A percentile compares a stretch with the other conserved stretches of the same genome.
Conservation (phyloP, 2,113 vertebrate genomes). For the Megaceryle maxima region DNA sequence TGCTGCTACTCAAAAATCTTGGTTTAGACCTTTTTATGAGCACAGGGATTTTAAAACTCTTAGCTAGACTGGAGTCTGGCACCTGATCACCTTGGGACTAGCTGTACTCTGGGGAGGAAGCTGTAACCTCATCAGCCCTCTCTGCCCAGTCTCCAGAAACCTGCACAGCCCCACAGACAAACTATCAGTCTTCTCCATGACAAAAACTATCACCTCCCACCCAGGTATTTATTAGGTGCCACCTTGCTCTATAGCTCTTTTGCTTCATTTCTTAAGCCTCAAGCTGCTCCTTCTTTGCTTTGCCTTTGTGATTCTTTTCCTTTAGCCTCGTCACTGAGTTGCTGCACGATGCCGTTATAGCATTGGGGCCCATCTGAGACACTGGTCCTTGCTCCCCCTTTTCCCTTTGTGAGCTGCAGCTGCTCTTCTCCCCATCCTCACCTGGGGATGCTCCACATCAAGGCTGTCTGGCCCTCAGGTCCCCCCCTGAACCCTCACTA, state of each 20-base stretch:
- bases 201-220: not conserved
- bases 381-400: not conserved
- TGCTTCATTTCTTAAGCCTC: not conserved
- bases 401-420: not conserved
- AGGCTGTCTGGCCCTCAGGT: too few species aligned
- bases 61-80: not conserved
- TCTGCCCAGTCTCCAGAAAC: not conserved
- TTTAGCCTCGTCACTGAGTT: not conserved
- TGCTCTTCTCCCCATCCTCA: not conserved
- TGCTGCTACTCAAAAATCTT: not conserved
- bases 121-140: not conserved
- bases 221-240: not conserved
- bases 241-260: not conserved
- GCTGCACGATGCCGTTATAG: not conserved
- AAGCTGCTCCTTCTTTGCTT: not conserved
- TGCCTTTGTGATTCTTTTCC: not conserved
- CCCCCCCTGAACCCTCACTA: not conserved
- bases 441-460: fast-evolving
- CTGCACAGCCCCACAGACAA: not conserved
- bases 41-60: not conserved
- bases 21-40: not conserved
- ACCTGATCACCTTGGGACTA: not conserved
- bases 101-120: not conserved
- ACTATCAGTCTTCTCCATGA: not conserved
- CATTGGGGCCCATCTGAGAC: not conserved